Percentiles rank a stretch among this genome's conserved stretches.
These are phyloP conservation scores for Drosophila neonasuta DNA, from an alignment of 2,888 invertebrate species.

Conservation along the genomic window DNA sequence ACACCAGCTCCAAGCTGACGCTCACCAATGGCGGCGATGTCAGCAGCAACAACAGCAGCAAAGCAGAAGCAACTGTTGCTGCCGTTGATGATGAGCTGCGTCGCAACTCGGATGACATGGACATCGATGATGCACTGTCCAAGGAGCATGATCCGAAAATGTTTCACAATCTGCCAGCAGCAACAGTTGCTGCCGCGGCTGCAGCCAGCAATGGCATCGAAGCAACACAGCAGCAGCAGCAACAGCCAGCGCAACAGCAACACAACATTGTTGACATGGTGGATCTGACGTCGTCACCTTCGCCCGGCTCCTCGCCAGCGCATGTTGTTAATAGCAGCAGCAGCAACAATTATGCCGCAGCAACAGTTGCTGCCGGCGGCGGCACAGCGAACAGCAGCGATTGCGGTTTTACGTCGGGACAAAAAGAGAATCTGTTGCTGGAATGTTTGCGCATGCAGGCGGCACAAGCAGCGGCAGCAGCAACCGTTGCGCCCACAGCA, in stretches of 20 bases:
- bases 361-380: constrained; percentile 9
- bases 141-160: constrained; percentile 79
- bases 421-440: constrained; percentile 36
- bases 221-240: not conserved
- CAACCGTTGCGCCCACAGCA: constrained; percentile 15
- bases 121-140: constrained; percentile 79
- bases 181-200: constrained; percentile 13
- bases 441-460: constrained; percentile 44
- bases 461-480: constrained; percentile 6
- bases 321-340: constrained; percentile 43
- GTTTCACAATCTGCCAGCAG: constrained; percentile 75
- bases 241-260: constrained; percentile 21
- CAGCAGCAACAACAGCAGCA: constrained; percentile 30
- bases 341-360: constrained; percentile 25
- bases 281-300: constrained; percentile 80
- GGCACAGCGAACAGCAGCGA: constrained; percentile 11
- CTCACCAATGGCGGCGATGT: constrained; percentile 68
- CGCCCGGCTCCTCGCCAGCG: constrained; percentile 79
- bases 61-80: constrained; percentile 15
- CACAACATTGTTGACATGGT: constrained; percentile 78
- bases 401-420: constrained; percentile 25
- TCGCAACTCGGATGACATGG: constrained; percentile 81
- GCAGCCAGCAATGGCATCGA: constrained; percentile 52
- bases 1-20: constrained; percentile 47
- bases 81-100: constrained; percentile 57